Conservation (phyloP, 1,140 invertebrate species). For the Apis laboriosa region DNA sequence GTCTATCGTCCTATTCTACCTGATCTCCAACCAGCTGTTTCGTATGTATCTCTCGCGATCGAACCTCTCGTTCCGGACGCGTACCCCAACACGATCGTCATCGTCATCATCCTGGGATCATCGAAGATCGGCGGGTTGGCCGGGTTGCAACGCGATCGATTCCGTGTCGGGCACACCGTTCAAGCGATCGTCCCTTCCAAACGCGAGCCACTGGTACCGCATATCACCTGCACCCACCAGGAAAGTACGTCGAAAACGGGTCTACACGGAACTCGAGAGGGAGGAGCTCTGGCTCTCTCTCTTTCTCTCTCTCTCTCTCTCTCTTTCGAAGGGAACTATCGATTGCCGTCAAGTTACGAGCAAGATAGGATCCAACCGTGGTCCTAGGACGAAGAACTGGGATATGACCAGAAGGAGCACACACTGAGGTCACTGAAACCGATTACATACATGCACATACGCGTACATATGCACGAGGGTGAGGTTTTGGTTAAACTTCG, state of each 20-base stretch:
- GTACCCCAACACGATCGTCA: no score
- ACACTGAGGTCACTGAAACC: not conserved
- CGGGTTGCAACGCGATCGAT: slow-evolving; percentile 1
- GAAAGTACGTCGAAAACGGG: slow-evolving; percentile 12
- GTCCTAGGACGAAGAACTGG: slow-evolving; percentile 5
- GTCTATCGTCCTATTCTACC: not conserved
- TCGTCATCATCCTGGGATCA: not conserved
- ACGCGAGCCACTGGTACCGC: slow-evolving; percentile 9
- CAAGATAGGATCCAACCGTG: slow-evolving; percentile 32
- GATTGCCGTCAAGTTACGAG: slow-evolving; percentile 39
- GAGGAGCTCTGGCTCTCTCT: slow-evolving; percentile 8
- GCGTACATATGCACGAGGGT: not conserved
- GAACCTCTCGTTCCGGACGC: not conserved
- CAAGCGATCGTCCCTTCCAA: not conserved
- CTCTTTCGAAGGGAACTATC: slow-evolving; percentile 30
- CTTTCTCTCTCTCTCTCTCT: slow-evolving; percentile 12
- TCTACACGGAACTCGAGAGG: slow-evolving; percentile 15
- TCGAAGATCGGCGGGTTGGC: not conserved
- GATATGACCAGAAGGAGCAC: no score
- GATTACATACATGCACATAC: not conserved
- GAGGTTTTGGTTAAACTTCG: no score
- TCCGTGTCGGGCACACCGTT: slow-evolving; percentile 1
- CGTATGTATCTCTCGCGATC: not conserved
- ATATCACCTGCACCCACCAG: slow-evolving; percentile 41
- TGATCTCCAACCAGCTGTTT: not conserved